Base-by-base conservation (phyloP, 2,797 vertebrate species). In the Neosilurus hyrtlii region DNA sequence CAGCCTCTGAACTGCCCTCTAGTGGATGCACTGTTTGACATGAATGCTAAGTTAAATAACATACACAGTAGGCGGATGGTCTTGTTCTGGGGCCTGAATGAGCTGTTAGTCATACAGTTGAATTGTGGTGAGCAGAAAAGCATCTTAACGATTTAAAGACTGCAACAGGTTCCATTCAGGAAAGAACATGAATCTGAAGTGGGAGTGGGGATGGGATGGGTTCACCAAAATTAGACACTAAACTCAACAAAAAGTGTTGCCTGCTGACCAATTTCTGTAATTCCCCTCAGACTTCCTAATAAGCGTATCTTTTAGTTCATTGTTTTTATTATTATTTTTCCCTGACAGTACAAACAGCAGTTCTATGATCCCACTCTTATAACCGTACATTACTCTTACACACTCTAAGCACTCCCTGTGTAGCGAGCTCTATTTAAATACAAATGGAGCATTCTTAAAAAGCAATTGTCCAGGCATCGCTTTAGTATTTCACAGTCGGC, bases 391-490 rank as follows among this genome's bases (percentile, higher is more conserved):
- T 66, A 59, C 81, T 83, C 30, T 57, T 72, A 77, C 70, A 37
- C 15, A 77, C 35, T 76, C 74, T 82, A 82, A 77, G 70, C 86
- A 26, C 61, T 26, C 43, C 1, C 59, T 51, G 12, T 87, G 66
- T 86, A 85, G 81, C 85, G 12, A 57, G 87, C 82, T 80, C 73
- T 49, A 86, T 57, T 90, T 73, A 89, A 89, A 88, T 89, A 89
- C 84, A 81, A 91, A 88, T 81, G 84, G 71, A 84, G 79, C 82
- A 81, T 85, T 86, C 86, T 86, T 88, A 88, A 91, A 91, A 91
- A 85, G 86, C 84, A 85, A 87, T 89, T 87, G 88, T 89, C 74
- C 83, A 59, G 59, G 77, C 85, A 80, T 86, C 80, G 82, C 68
- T 82, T 62, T 83, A 81, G 87, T 85, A 71, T 92, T 93, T 90